Base-by-base conservation (phyloP, 2,113 vertebrate species). In the Alligator sinensis region DNA sequence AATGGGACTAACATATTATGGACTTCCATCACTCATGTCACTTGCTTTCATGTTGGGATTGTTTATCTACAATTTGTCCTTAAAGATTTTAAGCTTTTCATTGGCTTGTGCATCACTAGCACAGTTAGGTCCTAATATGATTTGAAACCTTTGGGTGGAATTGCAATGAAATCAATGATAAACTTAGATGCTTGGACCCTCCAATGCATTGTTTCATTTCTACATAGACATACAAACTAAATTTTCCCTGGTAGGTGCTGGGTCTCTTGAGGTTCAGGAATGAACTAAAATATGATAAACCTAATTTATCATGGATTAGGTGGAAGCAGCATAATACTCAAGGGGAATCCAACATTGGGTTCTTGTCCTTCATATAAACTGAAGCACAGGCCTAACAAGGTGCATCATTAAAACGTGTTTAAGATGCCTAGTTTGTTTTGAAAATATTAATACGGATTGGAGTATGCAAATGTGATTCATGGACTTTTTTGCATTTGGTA, bases 401-500 rank as follows among this genome's bases (percentile, higher is more conserved):
- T 64, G 11, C 25, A 30, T 68, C 58, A 12, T n/a, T 77, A 34
- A 61, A 57, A 11, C 55, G 22, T 18, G 4, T 78, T 84, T 89
- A 81, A 58, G 16, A n/a, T 64, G 16, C 79, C 93, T 34, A 3
- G 16, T 80, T 25, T 75, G 92, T 94, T 92, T 81, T 84, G 80
- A 92, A 87, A 84, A 2, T 61, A 24, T 81, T 87, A 90, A 27
- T 55, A 76, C 70, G 13, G 25, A 72, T 38, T 87, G 59, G n/a
- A 87, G 38, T 84, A 82, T 96, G 63, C 87, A 80, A 77, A 78
- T 96, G 77, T 89, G 74, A 88, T 92, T 81, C 61, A n/a, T 93
- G 55, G 82, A 86, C 74, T 61, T 60, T 91, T 86, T 94, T 90
- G 76, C n/a, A 21, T 81, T 89, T 0, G 1, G 66, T 62, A 4